Evolutionary conservation across 2,797 vertebrate species (phyloP), one percentile per base, ranked within the genome.

Genomic region (Danio jaintianensis): DNA sequence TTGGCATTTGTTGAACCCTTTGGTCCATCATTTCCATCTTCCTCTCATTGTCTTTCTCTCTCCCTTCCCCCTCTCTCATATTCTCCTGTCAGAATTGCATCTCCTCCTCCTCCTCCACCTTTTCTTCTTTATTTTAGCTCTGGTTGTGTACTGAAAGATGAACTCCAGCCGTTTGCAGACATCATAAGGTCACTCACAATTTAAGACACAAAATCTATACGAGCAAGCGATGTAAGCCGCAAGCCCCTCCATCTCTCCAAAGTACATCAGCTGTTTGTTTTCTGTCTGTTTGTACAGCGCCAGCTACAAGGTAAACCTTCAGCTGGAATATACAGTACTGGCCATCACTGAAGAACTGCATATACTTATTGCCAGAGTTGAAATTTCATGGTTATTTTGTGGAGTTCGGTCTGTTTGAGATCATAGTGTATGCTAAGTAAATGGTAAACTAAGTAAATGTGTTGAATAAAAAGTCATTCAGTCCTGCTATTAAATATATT

Each of bases 51-150:
- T 69, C 50, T 64, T 62, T 20, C 10, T 52, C 52, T 56, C 50
- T 71, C 22, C 40, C 48, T 75, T 22, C 53, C 55, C 64, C 42
- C 29, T 15, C 15, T 59, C 22, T 81, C 18, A 42, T 69, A 67
- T 68, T 59, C 71, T 36, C 55, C 71, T 81, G 52, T 81, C 72
- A 43, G 67, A 72, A 71, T 43, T 61, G 36, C 47, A 71, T 79
- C 48, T 45, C 73, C 50, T 64, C 10, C 42, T 11, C 40, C 55
- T 70, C 67, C 55, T 62, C 15, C 40, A 40, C 67, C 20, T 11
- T 73, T 20, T 53, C 69, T 62, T 42, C 38, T 82, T 45, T 22
- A 63, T 69, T 66, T 78, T 74, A 69, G 45, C 69, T 38, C 43
- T 56, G 45, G 56, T 69, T 72, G 59, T 67, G 38, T 64, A 62